Base-by-base conservation (phyloP, 2,888 invertebrate genomes). In the Crioceris asparagi region DNA sequence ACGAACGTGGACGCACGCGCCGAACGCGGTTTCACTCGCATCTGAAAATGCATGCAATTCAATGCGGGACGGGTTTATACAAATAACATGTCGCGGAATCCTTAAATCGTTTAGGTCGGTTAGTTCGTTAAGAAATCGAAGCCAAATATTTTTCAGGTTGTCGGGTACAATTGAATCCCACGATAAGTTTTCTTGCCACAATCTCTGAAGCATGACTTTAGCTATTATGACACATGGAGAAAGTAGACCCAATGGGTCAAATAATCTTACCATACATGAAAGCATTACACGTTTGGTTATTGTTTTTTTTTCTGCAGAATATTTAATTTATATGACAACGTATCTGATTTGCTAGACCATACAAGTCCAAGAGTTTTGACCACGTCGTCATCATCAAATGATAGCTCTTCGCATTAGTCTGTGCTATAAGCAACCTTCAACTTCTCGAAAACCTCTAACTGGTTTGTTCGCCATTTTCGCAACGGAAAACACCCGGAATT, bases 241-340 rank as follows among this genome's bases (percentile, higher is more conserved):
- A 3, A 38, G 15, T 4, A 38, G 15, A 3, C 38, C 38, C 3
- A 38, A 21, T 8, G 38, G 38, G 26, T 38, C n/a, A n/a, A n/a
- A n/a, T n/a, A n/a, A n/a, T n/a, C n/a, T n/a, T n/a, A n/a, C n/a
- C n/a, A n/a, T n/a, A n/a, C n/a, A n/a, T n/a, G n/a, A n/a, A n/a
- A n/a, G n/a, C n/a, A n/a, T n/a, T n/a, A n/a, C n/a, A n/a, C n/a
- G n/a, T n/a, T n/a, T n/a, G n/a, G n/a, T n/a, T n/a, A n/a, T n/a
- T n/a, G n/a, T n/a, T n/a, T n/a, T n/a, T n/a, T n/a, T n/a, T n/a
- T n/a, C n/a, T n/a, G n/a, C n/a, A n/a, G n/a, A n/a, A n/a, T n/a
- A n/a, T n/a, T n/a, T n/a, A n/a, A n/a, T n/a, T n/a, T n/a, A n/a
- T n/a, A n/a, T n/a, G n/a, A n/a, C n/a, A n/a, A n/a, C n/a, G n/a